Percentiles rank a stretch among this genome's conserved stretches.
Evolutionary conservation across 2,888 invertebrate species (phyloP).

Genomic region (Athalia rosae): DNA sequence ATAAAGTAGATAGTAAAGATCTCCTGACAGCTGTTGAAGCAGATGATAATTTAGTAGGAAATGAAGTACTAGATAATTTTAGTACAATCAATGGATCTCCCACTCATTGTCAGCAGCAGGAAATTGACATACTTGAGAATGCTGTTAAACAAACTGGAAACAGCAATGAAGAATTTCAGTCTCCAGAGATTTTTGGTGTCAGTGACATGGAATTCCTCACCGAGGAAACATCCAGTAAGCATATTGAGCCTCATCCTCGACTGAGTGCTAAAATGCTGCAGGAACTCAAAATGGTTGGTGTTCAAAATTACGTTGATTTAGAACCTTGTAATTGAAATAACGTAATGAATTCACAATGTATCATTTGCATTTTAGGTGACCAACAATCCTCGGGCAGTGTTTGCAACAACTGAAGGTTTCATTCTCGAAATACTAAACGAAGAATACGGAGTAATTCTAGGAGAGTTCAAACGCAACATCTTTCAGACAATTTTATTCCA

Average conservation of each 20-base stretch:
- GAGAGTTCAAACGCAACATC: constrained; percentile 55
- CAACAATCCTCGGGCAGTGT: constrained; percentile 54
- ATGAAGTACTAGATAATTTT: neutral
- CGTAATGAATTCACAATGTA: neutral
- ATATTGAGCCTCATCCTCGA: neutral
- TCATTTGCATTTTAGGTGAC: constrained; percentile 54
- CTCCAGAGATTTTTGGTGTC: neutral
- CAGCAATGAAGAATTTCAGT: neutral
- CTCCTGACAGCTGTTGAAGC: constrained; percentile 10
- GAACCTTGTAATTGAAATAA: neutral
- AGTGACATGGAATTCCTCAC: neutral
- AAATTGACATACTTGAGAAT: neutral
- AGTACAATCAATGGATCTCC: neutral
- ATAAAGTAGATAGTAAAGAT: neutral
- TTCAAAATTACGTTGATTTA: neutral
- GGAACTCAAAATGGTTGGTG: constrained; percentile 18
- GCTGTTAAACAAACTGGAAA: neutral
- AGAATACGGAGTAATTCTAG: constrained; percentile 60
- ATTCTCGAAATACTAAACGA: constrained; percentile 56
- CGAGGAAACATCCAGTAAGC: constrained; percentile 3
- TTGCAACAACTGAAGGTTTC: constrained; percentile 57
- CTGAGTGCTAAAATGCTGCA: constrained; percentile 24
- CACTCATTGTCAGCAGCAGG: neutral
- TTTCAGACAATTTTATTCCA: constrained; percentile 61
- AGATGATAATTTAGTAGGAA: neutral